A percentile compares a stretch with the other conserved stretches of the same genome.
Evolutionary conservation across 2,888 invertebrate species (phyloP).

Genomic region (Maniola hyperantus): DNA sequence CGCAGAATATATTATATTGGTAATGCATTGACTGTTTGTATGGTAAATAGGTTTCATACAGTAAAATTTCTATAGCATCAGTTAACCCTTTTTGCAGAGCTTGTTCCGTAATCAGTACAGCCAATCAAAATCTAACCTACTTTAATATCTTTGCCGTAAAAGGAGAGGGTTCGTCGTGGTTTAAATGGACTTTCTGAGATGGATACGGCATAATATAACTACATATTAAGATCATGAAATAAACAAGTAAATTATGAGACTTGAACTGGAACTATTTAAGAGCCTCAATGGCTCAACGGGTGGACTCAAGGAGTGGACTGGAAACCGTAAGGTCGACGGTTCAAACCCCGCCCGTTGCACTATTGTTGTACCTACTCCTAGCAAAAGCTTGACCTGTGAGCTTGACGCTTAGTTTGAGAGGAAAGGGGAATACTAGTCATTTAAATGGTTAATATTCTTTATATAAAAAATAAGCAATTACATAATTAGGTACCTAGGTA

Average conservation of each 20-base stretch:
- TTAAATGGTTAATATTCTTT: too few relatives aligned
- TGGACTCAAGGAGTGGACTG: too few relatives aligned
- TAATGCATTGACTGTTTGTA: constrained; percentile 2
- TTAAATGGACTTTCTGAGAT: constrained; percentile 4
- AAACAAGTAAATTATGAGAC: neutral
- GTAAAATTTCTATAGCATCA: constrained; percentile 8
- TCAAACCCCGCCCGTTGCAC: too few relatives aligned
- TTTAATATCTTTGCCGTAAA: constrained; percentile 9
- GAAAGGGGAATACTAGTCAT: too few relatives aligned
- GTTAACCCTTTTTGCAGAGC: constrained; percentile 4
- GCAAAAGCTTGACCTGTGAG: too few relatives aligned
- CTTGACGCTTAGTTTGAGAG: too few relatives aligned
- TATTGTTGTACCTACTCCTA: too few relatives aligned
- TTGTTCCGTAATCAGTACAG: constrained; percentile 5
- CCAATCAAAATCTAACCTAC: constrained; percentile 16
- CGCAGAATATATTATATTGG: neutral
- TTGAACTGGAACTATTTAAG: neutral
- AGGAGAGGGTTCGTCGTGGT: constrained; percentile 10
- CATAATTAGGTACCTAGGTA: too few relatives aligned
- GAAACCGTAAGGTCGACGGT: too few relatives aligned
- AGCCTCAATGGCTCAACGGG: too few relatives aligned
- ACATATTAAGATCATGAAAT: neutral
- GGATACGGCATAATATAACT: neutral
- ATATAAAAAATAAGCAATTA: too few relatives aligned
- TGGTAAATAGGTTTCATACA: constrained; percentile 1